phyloP scores from a whole-genome alignment of 2,797 vertebrate species.

The Clarias fuscus region DNA sequence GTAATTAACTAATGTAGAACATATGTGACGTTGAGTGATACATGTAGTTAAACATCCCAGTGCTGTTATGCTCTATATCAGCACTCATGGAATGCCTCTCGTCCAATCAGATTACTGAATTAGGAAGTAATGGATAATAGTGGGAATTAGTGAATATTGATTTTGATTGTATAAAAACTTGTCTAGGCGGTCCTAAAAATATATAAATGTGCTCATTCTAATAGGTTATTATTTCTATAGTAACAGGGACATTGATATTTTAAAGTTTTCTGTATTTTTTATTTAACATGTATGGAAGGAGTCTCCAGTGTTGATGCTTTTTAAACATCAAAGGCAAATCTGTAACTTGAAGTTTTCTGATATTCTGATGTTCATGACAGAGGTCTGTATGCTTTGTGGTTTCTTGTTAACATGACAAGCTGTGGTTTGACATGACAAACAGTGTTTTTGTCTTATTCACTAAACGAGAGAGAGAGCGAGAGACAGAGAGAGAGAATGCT shows the following conservation, averaged over 20 bases:
- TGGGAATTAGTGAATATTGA: neutral
- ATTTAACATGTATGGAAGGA: no score
- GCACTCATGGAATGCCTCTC: no score
- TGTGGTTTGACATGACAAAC: neutral
- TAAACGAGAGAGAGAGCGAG: neutral
- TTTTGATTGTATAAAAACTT: neutral
- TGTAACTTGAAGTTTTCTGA: neutral
- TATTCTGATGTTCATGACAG: neutral
- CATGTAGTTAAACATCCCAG: no score
- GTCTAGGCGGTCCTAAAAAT: no score
- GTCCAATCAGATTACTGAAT: no score
- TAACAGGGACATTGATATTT: no score
- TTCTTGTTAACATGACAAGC: neutral
- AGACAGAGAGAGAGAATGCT: neutral
- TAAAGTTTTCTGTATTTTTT: no score
- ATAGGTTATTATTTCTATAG: no score
- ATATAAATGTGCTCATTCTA: no score
- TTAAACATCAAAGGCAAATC: neutral
- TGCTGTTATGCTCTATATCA: no score
- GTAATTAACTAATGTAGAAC: no score
- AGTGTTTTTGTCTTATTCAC: neutral
- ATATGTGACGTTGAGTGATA: no score
- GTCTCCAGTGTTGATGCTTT: neutral
- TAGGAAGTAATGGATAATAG: neutral
- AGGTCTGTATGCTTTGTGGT: neutral